These are phyloP conservation scores for Lasioglossum vierecki DNA, from an alignment of 2,888 invertebrate species.

Conservation along the genomic window DNA sequence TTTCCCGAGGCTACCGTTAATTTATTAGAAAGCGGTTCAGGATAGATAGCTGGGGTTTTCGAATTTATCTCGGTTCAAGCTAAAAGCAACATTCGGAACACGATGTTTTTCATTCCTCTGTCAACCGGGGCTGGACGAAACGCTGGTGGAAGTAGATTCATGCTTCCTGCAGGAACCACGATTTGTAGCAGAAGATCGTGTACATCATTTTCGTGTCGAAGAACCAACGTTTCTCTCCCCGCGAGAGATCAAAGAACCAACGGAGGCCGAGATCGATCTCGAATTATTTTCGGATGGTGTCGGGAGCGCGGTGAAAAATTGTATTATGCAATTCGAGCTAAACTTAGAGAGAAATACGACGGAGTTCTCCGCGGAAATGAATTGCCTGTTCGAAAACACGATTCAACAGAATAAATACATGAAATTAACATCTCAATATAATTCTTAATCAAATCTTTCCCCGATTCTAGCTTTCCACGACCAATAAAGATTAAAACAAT, in stretches of 20 bases:
- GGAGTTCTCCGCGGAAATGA: too few relatives aligned
- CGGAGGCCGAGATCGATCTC: background rate
- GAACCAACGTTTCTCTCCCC: background rate
- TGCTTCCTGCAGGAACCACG: slow-evolving; percentile 1
- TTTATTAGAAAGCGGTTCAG: slow-evolving; percentile 4
- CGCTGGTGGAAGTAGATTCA: background rate
- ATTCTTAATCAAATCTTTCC: background rate
- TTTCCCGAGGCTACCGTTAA: background rate
- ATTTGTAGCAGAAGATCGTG: background rate
- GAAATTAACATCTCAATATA: background rate
- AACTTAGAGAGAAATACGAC: background rate
- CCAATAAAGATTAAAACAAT: background rate
- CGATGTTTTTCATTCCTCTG: slow-evolving; percentile 6
- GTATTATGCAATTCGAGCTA: background rate
- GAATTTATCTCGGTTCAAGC: background rate
- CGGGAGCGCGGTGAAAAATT: background rate
- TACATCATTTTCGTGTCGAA: slow-evolving; percentile 2
- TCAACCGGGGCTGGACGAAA: background rate
- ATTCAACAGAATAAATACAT: background rate
- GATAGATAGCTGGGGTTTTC: background rate
- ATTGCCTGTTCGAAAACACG: background rate
- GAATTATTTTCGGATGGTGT: slow-evolving; percentile 6
- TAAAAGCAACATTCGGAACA: slow-evolving; percentile 11
- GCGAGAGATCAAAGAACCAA: background rate
- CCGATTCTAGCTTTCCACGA: background rate